Conservation (phyloP, 2,113 vertebrate genomes). For the Istiophorus platypterus region DNA sequence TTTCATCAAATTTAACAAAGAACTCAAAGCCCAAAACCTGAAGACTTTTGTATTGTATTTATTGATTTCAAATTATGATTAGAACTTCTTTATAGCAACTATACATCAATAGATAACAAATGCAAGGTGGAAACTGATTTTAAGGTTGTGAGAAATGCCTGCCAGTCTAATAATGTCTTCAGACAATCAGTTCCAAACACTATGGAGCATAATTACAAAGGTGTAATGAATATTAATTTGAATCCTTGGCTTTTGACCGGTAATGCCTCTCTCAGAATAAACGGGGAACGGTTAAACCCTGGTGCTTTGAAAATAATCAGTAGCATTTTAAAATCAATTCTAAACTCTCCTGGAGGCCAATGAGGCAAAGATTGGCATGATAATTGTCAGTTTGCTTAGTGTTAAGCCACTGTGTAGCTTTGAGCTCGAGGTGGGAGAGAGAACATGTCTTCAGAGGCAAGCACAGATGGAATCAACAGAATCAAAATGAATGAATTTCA, state of each 20-base stretch:
- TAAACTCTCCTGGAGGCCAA: constrained; percentile 58
- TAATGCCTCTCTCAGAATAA: constrained; percentile 13
- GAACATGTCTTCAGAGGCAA: constrained; percentile 14
- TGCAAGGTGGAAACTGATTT: constrained; percentile 40
- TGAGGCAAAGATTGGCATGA: constrained; percentile 49
- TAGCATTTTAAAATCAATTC: constrained; percentile 63
- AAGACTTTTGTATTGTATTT: constrained; percentile 10
- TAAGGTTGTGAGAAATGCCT: constrained; percentile 39
- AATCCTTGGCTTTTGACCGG: constrained; percentile 36
- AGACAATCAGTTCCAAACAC: constrained; percentile 15
- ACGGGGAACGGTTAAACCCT: constrained; percentile 35
- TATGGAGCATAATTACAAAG: constrained; percentile 28
- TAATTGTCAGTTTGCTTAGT: constrained; percentile 62
- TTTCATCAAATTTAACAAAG: not conserved
- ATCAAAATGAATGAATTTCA: constrained; percentile 22
- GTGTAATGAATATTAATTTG: constrained; percentile 40
- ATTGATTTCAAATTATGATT: constrained; percentile 35
- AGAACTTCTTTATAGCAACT: constrained; percentile 11
- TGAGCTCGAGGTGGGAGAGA: constrained; percentile 19
- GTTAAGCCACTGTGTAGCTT: constrained; percentile 23
- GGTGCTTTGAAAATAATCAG: constrained; percentile 54
- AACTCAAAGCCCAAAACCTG: constrained; percentile 2
- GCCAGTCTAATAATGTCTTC: constrained; percentile 28
- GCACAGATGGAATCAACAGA: constrained; percentile 19
- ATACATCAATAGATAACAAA: constrained; percentile 44